phyloP scores from a whole-genome alignment of 2,113 vertebrate species.

The Thinocorus orbignyianus region DNA sequence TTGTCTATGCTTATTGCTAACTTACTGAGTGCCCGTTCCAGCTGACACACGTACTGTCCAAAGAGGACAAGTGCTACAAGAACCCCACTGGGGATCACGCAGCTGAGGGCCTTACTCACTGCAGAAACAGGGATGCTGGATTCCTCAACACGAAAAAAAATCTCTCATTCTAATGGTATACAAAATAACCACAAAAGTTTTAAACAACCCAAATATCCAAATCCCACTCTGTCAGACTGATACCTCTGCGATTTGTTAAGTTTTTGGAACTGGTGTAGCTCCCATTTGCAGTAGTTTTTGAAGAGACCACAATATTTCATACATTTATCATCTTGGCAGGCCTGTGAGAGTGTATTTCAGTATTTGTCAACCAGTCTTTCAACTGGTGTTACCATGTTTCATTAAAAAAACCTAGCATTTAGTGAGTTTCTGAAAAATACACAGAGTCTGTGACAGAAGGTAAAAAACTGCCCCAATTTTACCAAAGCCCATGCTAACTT shows the following conservation, averaged over 20 bases:
- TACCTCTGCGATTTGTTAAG: neutral
- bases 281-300: neutral
- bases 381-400: neutral
- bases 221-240: neutral
- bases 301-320: neutral
- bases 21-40: neutral
- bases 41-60: neutral
- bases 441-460: neutral
- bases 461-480: neutral
- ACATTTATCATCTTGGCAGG: neutral
- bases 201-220: neutral
- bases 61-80: neutral
- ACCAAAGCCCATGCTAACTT: neutral
- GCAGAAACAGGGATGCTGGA: neutral
- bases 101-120: neutral
- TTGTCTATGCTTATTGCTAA: neutral
- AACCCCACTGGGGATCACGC: neutral
- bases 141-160: neutral
- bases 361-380: neutral
- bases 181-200: neutral
- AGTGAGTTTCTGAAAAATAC: neutral
- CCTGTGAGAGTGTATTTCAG: fast-evolving
- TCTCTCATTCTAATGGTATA: neutral
- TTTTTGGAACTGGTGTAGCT: neutral
- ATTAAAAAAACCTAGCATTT: neutral